Evolutionary conservation across 2,113 vertebrate species (phyloP).

Genomic region (Alligator mississippiensis): DNA sequence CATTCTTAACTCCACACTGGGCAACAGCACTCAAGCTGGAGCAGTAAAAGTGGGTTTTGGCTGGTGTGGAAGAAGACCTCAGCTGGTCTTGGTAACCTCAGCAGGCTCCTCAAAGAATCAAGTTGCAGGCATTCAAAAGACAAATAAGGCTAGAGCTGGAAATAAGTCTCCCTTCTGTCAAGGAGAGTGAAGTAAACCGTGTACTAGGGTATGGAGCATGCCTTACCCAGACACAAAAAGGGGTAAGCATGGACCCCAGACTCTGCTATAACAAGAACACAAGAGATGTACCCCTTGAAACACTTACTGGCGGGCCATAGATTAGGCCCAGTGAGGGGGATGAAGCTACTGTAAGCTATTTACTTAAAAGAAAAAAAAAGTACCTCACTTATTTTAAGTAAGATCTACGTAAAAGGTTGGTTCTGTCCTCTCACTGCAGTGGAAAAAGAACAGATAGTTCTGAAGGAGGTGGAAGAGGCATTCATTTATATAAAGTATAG

Average conservation of each 20-base stretch:
- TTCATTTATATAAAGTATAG: background rate
- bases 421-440: background rate
- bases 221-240: conserved; percentile 1
- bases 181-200: background rate
- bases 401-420: background rate
- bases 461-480: background rate
- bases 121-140: background rate
- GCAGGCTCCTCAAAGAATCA: background rate
- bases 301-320: background rate
- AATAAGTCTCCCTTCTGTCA: background rate
- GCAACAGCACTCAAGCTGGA: background rate
- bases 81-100: background rate
- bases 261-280: background rate
- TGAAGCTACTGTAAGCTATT: background rate
- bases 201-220: background rate
- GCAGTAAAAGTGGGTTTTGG: background rate
- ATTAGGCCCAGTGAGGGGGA: background rate
- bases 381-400: background rate
- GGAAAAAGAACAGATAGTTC: background rate
- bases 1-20: background rate
- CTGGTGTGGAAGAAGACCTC: background rate
- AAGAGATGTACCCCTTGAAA: background rate
- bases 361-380: too few species aligned
- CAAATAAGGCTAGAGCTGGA: background rate
- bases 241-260: background rate